phyloP scores from a whole-genome alignment of 2,797 vertebrate species.

The Muraenolepis orangiensis region DNA sequence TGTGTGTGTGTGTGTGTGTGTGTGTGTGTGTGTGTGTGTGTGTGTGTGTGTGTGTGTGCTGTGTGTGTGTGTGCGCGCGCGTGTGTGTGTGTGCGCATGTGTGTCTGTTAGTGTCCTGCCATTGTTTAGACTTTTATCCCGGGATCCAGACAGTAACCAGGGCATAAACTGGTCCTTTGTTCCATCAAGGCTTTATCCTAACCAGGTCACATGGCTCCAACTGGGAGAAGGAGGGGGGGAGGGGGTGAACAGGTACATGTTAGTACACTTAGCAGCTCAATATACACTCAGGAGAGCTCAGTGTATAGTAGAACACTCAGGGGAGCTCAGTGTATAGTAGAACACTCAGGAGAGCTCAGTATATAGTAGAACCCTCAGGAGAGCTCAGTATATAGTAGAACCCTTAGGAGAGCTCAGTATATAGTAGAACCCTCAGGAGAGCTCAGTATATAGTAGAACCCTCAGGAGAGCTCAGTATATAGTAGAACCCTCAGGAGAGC shows the following conservation, averaged over 20 bases:
- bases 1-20: neutral
- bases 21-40: slow-evolving; percentile 8
- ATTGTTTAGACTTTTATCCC: neutral
- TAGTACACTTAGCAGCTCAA: neutral
- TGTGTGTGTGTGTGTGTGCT: neutral
- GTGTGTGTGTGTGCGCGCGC: neutral
- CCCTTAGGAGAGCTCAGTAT: too few species aligned
- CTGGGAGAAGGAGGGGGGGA: neutral
- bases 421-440: too few species aligned
- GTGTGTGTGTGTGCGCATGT: slow-evolving; percentile 4
- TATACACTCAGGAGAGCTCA: too few species aligned
- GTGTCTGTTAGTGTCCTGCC: neutral
- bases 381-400: too few species aligned
- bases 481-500: too few species aligned
- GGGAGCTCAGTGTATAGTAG: too few species aligned
- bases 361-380: too few species aligned
- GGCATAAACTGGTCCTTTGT: neutral
- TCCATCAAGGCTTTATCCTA: neutral
- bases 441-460: too few species aligned
- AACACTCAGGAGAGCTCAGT: too few species aligned
- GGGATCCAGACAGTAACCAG: neutral
- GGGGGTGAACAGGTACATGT: neutral
- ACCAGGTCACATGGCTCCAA: neutral
- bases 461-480: too few species aligned
- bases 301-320: too few species aligned